Evolutionary conservation across 2,113 vertebrate species (phyloP), one percentile per base, ranked within the genome.

Genomic region (Fukomys damarensis): DNA sequence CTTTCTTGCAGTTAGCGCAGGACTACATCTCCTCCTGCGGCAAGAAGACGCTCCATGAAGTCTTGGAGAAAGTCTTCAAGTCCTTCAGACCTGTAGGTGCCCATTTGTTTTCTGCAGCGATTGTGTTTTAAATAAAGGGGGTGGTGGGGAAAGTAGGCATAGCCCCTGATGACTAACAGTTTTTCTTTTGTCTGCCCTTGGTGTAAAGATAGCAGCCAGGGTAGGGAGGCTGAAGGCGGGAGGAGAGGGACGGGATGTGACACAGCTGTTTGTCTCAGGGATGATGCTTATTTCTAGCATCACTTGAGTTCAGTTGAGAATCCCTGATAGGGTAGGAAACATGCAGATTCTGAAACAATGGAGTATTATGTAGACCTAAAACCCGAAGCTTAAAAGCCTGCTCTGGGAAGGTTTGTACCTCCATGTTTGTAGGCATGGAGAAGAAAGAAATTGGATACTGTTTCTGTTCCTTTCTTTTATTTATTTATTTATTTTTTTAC

Each of bases 21-120:
- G 99, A 99, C 97, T 99, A 99, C 98, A 99, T 99, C 98, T 99
- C 99, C 61, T 99, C 99, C 96, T 99, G 99, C 22, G 99, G 99
- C 98, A 99, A 99, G 98, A 99, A 99, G 98, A 99, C 99, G 0
- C 99, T 99, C 96, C 99, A 99, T 91, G 99, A 99, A 99, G 99
- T 99, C 98, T 93, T 99, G 99, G 99, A 99, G 98, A 99, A 99
- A 98, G 99, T 99, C 99, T 99, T 99, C 99, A 99, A 99, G 96
- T 99, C 99, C 97, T 99, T 99, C 98, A 99, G 99, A 98, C 99
- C 99, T 54, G 99, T 99, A 99, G 99, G 99, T 98, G 92, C 68
- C 43, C 66, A 41, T 61, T 86, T 59, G 54, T 66, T 43, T 90
- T 58, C 72, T 49, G 13, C 43, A 7, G 35, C 12, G 41, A 61